Conservation (phyloP, 2,888 invertebrate species). For the Drosophila aldrichi region DNA sequence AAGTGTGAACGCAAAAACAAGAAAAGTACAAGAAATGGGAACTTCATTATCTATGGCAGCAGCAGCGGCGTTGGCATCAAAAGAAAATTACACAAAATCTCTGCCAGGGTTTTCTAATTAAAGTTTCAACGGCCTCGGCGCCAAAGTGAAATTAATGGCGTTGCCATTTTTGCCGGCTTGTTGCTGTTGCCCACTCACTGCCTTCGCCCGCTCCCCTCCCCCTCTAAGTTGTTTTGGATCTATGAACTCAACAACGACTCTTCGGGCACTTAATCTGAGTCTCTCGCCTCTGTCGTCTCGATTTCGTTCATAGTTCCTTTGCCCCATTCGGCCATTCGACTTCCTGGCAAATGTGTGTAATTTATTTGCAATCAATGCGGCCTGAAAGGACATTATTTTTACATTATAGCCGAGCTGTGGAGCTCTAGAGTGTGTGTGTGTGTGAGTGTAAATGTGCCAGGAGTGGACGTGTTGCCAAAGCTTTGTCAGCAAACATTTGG, state of each 20-base stretch:
- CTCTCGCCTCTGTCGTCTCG: conserved; percentile 15
- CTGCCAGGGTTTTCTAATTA: conserved; percentile 75
- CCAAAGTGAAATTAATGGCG: conserved; percentile 78
- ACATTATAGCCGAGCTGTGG: conserved; percentile 57
- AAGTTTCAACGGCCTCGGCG: conserved; percentile 70
- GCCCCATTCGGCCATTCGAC: conserved; percentile 13
- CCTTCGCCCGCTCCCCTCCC: not conserved
- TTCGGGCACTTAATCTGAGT: conserved; percentile 73
- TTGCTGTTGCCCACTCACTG: conserved; percentile 23
- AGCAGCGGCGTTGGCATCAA: conserved; percentile 44
- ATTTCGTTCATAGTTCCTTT: conserved; percentile 18
- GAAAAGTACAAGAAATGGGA: conserved; percentile 65
- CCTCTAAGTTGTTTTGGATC: conserved; percentile 29
- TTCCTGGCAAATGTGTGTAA: conserved; percentile 65
- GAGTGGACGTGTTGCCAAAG: conserved; percentile 50
- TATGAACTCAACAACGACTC: conserved; percentile 66
- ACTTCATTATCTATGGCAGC: conserved; percentile 67
- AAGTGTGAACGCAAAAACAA: conserved; percentile 74
- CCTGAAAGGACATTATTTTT: conserved; percentile 76
- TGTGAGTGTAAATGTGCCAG: conserved; percentile 25
- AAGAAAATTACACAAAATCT: conserved; percentile 77
- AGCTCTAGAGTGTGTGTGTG: not conserved
- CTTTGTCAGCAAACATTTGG: conserved; percentile 62
- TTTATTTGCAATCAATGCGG: conserved; percentile 80
- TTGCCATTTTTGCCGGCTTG: conserved; percentile 48